Evolutionary conservation across 2,113 vertebrate species (phyloP), one percentile per base, ranked within the genome.

Genomic region (Petromus typicus): DNA sequence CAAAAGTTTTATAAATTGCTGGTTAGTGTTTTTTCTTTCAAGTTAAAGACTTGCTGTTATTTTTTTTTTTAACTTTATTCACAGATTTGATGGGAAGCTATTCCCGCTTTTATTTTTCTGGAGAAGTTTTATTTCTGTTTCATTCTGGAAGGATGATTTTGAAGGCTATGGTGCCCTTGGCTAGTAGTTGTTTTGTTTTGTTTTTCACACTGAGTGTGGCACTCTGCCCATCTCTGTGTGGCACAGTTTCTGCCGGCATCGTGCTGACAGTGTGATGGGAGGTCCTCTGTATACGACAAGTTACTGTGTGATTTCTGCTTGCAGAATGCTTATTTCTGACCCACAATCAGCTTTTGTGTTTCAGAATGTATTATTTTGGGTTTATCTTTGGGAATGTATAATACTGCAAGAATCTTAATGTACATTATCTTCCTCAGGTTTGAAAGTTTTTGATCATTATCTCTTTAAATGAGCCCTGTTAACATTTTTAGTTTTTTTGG

Each of bases 351-450:
- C 43, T 51, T n/a, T 4, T 25, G 32, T 66, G 32, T 51, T 51
- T 85, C 32, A 85, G n/a, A 51, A 10, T 66, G 12, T 3, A 9
- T 66, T 51, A n/a, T 43, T 66, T 16, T 37, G 43, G 18, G 30
- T 48, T 85, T 85, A 23, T 45, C 9, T n/a, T 66, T 34, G 20
- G 7, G 18, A 34, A 34, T 25, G 2, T 7, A 4, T 32, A 22
- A 1, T 22, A 48, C 10, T 48, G 51, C 32, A 3, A 16, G 43
- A 18, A 32, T 20, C 32, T 48, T 20, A 1, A 51, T 48, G 18
- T 23, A 0, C 20, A 51, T 51, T 14, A 11, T 2, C 32, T 9
- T 25, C 18, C 4, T 3, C 43, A n/a, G 30, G 4, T 48, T 16
- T 66, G 20, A 7, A 51, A 66, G 34, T 23, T 51, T 66, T 48